A percentile compares a stretch with the other conserved stretches of the same genome.
Evolutionary conservation across 2,888 invertebrate genomes (phyloP).

Genomic region (Cinara cedri): DNA sequence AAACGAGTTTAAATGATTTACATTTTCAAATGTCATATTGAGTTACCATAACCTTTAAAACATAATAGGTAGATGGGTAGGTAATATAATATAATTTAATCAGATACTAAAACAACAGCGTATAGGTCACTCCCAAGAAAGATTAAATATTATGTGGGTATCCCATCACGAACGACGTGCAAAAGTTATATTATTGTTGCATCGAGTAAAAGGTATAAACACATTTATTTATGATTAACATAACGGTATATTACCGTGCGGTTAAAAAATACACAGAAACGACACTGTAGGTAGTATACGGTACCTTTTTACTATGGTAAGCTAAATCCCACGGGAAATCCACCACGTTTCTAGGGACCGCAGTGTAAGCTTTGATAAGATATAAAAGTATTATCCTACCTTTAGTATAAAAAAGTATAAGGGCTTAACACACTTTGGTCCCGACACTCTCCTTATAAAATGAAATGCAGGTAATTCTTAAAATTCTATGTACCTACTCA

Average conservation of each 20-base stretch:
- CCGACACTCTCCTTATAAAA: slow-evolving; percentile 13
- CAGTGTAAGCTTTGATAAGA: slow-evolving; percentile 37
- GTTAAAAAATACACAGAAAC: slow-evolving; percentile 6
- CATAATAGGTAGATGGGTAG: not conserved
- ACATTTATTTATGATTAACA: slow-evolving; percentile 32
- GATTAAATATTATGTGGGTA: not conserved
- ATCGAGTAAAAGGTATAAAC: not conserved
- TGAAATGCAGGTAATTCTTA: slow-evolving; percentile 13
- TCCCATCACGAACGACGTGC: not conserved
- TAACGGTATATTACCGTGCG: slow-evolving; percentile 25
- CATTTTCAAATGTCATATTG: no score
- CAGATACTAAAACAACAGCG: no score
- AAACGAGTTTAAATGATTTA: not conserved
- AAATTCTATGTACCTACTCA: not conserved
- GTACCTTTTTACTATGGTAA: slow-evolving; percentile 2
- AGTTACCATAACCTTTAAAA: no score
- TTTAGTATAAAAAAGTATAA: slow-evolving; percentile 27
- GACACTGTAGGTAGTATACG: not conserved
- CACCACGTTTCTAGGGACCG: slow-evolving; percentile 7
- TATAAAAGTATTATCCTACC: slow-evolving; percentile 21
- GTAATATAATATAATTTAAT: no score
- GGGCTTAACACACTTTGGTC: not conserved
- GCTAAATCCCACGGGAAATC: slow-evolving; percentile 12
- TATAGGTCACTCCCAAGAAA: not conserved
- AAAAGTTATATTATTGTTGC: not conserved